phyloP scores from a whole-genome alignment of 2,797 vertebrate genomes.

The Gymnopithys bicolor region DNA sequence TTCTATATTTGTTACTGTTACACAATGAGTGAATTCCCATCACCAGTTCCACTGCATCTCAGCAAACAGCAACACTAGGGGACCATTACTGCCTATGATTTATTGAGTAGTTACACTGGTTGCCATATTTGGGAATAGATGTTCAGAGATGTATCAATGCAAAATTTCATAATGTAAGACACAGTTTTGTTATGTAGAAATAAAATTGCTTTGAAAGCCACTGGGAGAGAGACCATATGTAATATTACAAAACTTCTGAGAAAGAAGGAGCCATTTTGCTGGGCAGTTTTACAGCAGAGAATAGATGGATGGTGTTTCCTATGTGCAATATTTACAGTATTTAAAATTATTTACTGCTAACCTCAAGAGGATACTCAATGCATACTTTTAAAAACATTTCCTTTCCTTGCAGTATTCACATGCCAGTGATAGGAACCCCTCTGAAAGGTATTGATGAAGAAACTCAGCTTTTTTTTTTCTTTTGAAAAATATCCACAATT shows the following conservation, averaged over 20 bases:
- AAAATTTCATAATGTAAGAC: neutral
- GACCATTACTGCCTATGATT: neutral
- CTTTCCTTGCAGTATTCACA: neutral
- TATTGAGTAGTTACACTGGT: neutral
- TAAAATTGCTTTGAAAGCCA: constrained; percentile 22
- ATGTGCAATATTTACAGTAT: neutral
- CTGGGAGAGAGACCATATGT: neutral
- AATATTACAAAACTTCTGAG: neutral
- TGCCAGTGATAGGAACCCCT: neutral
- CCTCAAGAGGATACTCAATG: neutral
- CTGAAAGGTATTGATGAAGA: neutral
- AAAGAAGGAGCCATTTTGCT: neutral
- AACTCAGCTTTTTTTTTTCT: neutral
- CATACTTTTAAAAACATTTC: neutral
- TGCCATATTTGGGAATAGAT: neutral
- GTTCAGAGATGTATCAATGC: neutral
- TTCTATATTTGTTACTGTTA: constrained; percentile 32
- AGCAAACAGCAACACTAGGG: neutral
- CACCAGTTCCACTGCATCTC: neutral
- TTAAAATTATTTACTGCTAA: neutral
- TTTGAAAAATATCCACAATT: neutral
- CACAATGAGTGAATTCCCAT: neutral
- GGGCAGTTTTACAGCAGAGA: neutral
- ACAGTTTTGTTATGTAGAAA: neutral
- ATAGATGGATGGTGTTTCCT: neutral